phyloP scores from a whole-genome alignment of 2,888 invertebrate species.

The Balanococcus diminutus region DNA sequence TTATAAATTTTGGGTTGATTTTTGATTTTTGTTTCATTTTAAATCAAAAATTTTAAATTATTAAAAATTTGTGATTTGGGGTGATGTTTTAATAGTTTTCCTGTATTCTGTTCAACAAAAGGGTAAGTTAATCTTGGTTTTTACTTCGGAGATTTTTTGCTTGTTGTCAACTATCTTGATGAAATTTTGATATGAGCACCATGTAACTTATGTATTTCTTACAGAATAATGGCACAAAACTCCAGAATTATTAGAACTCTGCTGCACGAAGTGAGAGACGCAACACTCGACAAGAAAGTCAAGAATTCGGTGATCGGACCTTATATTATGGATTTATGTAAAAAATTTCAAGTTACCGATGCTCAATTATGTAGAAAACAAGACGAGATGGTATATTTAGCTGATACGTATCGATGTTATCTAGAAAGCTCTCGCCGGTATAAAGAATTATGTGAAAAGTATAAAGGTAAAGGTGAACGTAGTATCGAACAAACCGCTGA shows the following conservation, averaged over 20 bases:
- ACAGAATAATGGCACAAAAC: slow-evolving; percentile 26
- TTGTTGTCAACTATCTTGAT: not conserved
- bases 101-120: not conserved
- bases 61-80: not conserved
- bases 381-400: slow-evolving; percentile 75
- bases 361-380: slow-evolving; percentile 52
- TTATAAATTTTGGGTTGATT: no score
- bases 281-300: slow-evolving; percentile 27
- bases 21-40: no score
- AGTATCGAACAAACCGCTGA: slow-evolving; percentile 76
- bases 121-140: not conserved
- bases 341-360: slow-evolving; percentile 46
- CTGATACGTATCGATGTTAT: slow-evolving; percentile 79
- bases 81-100: not conserved
- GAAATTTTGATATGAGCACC: not conserved
- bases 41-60: no score
- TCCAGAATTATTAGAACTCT: slow-evolving; percentile 19
- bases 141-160: not conserved
- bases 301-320: slow-evolving; percentile 36
- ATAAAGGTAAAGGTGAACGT: slow-evolving; percentile 81
- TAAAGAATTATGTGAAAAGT: slow-evolving; percentile 74
- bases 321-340: not conserved
- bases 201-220: not conserved
- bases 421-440: slow-evolving; percentile 72
- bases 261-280: slow-evolving; percentile 43